Evolutionary conservation across 2,797 vertebrate genomes (phyloP), one percentile per base, ranked within the genome.

Genomic region (Rhinophrynus dorsalis): DNA sequence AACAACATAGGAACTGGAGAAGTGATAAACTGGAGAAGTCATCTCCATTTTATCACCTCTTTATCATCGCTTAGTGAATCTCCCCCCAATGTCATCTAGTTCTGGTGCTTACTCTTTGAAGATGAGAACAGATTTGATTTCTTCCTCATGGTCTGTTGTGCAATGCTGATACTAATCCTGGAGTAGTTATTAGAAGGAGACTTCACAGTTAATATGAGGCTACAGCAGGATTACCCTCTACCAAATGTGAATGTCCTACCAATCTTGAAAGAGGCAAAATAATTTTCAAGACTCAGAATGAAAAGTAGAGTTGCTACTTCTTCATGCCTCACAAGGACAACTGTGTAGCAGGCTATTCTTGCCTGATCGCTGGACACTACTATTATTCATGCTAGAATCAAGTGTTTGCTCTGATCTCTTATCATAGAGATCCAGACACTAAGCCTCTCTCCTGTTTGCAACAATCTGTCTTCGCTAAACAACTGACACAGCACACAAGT

Each of bases 141-240:
- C 82, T 95, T 99, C 12, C 92, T 99, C 70, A 90, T 97, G 1
- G 96, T 99, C 76, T 97, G 96, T 77, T 99, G 96, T 1, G 94
- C 96, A 76, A 99, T 99, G 97, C 79, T 99, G 63, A 91, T 89
- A 84, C 89, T 99, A 68, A 98, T 99, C 79, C 91, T 95, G 79
- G 92, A 94, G 60, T 93, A 92, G 69, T 51, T 99, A 61, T 88
- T 99, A 81, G 90, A 91, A 47, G 96, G 97, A 76, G 97, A 99
- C 81, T 99, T 99, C 79, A 98, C 96, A 2, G 55, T 91, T 12
- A 99, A 99, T 79, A 99, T 99, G 97, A 91, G 96, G 80, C 89
- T 95, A 76, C 85, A 99, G 37, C 97, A 99, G 97, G 96, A 99
- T 80, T 99, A 99, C 74, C 97, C 97, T 2, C 98, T 96, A 86